phyloP scores from a whole-genome alignment of 2,888 invertebrate genomes.

The Orchesella flavescens region DNA sequence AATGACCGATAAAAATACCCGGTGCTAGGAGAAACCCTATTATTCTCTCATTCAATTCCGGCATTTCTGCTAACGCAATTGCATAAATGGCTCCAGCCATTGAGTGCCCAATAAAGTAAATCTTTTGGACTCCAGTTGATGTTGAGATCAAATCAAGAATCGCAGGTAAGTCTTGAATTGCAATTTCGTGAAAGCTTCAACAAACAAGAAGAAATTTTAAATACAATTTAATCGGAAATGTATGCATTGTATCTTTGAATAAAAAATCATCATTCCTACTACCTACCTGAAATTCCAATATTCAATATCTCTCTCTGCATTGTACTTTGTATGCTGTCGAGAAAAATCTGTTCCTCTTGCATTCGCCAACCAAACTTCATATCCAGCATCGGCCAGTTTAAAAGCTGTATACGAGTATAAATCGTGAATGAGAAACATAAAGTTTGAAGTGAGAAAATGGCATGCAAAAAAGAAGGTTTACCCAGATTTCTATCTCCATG shows the following conservation, averaged over 20 bases:
- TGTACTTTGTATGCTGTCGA: constrained; percentile 1
- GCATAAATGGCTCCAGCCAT: constrained; percentile 11
- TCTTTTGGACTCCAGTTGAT: constrained; percentile 29
- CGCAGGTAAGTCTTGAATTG: constrained; percentile 43
- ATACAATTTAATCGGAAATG: background rate
- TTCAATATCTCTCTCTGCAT: constrained; percentile 17
- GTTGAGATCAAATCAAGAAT: constrained; percentile 13
- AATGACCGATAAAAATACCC: constrained; percentile 11
- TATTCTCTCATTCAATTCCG: constrained; percentile 23
- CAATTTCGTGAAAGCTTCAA: constrained; percentile 40
- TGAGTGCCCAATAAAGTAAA: constrained; percentile 20
- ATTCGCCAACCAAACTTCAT: constrained; percentile 43
- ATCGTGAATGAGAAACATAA: background rate
- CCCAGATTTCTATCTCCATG: constrained; percentile 37
- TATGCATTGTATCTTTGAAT: background rate
- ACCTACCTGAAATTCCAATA: constrained; percentile 58
- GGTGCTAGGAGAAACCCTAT: constrained; percentile 27
- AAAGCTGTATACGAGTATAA: constrained; percentile 24
- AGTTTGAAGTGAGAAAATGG: background rate
- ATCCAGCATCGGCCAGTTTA: constrained; percentile 41
- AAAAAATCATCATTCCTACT: too few species aligned
- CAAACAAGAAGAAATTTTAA: background rate
- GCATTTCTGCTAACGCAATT: constrained; percentile 21
- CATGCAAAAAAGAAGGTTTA: background rate
- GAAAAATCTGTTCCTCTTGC: constrained; percentile 42